These are phyloP conservation scores for Callionymus lyra DNA, from an alignment of 2,113 vertebrate genomes.

Conservation along the genomic window DNA sequence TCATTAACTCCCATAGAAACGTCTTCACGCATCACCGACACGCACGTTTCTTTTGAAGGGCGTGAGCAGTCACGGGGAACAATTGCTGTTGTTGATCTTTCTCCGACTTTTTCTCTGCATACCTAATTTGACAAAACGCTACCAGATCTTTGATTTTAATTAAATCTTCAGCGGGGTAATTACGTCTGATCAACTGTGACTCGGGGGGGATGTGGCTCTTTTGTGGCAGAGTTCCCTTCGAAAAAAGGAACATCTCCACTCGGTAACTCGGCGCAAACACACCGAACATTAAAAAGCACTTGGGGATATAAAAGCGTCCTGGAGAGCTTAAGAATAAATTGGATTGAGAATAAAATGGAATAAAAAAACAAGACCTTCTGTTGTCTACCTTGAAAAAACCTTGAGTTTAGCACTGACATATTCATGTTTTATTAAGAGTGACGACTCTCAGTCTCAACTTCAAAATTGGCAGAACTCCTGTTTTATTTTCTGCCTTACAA, in stretches of 20 bases:
- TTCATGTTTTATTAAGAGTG: conserved; percentile 22
- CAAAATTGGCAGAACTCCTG: conserved; percentile 25
- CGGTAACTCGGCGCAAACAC: conserved; percentile 3
- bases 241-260: not conserved
- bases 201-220: not conserved
- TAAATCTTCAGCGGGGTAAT: conserved; percentile 27
- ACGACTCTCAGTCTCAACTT: conserved; percentile 35
- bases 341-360: conserved; percentile 10
- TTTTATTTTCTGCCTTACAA: conserved; percentile 26
- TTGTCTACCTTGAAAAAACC: conserved; percentile 53
- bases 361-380: conserved; percentile 8
- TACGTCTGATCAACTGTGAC: conserved; percentile 6
- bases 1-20: too few relatives aligned
- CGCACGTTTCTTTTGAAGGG: conserved; percentile 1
- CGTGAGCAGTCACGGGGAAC: conserved; percentile 11
- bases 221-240: conserved; percentile 6
- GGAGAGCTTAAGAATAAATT: conserved; percentile 4
- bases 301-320: conserved; percentile 17
- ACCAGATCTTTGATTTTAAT: conserved; percentile 45
- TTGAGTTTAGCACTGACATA: conserved; percentile 39
- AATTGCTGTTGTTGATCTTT: conserved; percentile 45
- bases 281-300: conserved; percentile 20
- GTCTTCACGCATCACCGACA: too few relatives aligned
- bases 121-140: conserved; percentile 36
- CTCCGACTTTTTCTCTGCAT: conserved; percentile 22